Percentiles rank a stretch among this genome's conserved stretches.
phyloP scores from a whole-genome alignment of 2,113 vertebrate species.

The Oryzias woworae region DNA sequence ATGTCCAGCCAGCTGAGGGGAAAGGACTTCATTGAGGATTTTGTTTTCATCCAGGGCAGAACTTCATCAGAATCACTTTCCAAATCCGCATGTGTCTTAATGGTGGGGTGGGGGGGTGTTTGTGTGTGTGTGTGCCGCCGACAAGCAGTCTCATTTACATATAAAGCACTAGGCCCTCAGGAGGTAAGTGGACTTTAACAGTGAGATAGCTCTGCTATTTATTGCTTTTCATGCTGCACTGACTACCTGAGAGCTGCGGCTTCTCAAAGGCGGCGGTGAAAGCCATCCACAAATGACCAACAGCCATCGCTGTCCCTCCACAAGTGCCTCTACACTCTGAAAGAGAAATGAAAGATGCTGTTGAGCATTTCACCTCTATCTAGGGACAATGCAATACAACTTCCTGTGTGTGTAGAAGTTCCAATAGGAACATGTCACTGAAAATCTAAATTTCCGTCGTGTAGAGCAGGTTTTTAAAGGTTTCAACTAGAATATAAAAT shows the following conservation, averaged over 20 bases:
- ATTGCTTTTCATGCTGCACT: slow-evolving; percentile 74
- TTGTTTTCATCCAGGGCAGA: slow-evolving; percentile 56
- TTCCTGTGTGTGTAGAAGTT: too few relatives aligned
- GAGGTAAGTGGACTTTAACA: slow-evolving; percentile 76
- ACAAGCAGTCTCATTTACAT: slow-evolving; percentile 73
- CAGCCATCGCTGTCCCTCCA: slow-evolving; percentile 46
- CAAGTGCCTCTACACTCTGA: slow-evolving; percentile 38
- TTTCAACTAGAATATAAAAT: too few relatives aligned
- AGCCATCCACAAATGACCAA: slow-evolving; percentile 73
- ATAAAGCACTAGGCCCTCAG: slow-evolving; percentile 70
- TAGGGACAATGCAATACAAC: slow-evolving; percentile 7
- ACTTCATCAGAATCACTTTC: slow-evolving; percentile 24
- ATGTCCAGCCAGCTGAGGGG: slow-evolving; percentile 25
- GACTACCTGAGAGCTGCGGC: slow-evolving; percentile 67
- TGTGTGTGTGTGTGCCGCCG: slow-evolving; percentile 29
- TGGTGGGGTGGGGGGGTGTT: slow-evolving; percentile 20
- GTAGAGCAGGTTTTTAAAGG: too few relatives aligned
- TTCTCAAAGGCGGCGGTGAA: slow-evolving; percentile 68
- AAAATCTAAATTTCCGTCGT: too few relatives aligned
- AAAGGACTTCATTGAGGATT: slow-evolving; percentile 58
- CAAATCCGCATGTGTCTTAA: not conserved
- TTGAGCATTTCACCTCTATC: slow-evolving; percentile 37
- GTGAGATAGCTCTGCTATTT: slow-evolving; percentile 70
- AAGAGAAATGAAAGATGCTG: slow-evolving; percentile 22
- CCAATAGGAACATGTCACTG: too few relatives aligned